Evolutionary conservation across 2,888 invertebrate genomes (phyloP).

Genomic region (Bellardia pandia): DNA sequence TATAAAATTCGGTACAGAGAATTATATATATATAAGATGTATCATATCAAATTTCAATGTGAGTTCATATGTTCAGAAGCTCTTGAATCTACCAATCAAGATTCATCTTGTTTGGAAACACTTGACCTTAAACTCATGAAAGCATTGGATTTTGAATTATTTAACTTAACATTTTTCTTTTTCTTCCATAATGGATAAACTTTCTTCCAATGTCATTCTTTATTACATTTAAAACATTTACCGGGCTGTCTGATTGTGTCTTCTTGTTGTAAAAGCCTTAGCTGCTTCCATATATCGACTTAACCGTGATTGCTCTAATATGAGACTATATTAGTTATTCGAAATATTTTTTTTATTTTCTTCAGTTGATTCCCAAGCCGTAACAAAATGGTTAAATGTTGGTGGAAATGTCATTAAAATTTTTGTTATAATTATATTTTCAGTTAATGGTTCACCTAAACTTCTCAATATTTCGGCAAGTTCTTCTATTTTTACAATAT

Average conservation of each 20-base stretch:
- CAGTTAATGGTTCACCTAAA: constrained; percentile 12
- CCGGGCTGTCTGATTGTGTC: too few relatives aligned
- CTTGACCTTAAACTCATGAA: neutral
- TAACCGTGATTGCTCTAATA: too few relatives aligned
- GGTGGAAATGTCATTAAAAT: constrained; percentile 28
- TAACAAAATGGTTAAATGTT: too few relatives aligned
- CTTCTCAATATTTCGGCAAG: neutral
- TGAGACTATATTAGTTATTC: too few relatives aligned
- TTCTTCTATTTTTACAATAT: constrained; percentile 22
- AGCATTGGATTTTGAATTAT: constrained; percentile 3
- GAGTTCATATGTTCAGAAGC: constrained; percentile 7
- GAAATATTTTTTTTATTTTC: too few relatives aligned
- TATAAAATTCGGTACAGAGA: too few relatives aligned
- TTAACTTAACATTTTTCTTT: neutral
- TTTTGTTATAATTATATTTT: constrained; percentile 18
- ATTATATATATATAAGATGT: too few relatives aligned
- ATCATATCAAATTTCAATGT: neutral
- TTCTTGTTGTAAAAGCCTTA: too few relatives aligned
- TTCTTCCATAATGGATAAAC: constrained; percentile 36
- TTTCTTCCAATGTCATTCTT: constrained; percentile 11
- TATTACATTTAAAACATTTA: neutral
- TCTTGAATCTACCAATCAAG: neutral
- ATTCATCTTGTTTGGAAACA: neutral
- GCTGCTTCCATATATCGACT: too few relatives aligned
- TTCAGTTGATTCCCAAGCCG: too few relatives aligned